Percentiles rank a stretch among this genome's conserved stretches.
These are phyloP conservation scores for Dunckerocampus dactyliophorus DNA, from an alignment of 2,113 vertebrate species.

Conservation along the genomic window DNA sequence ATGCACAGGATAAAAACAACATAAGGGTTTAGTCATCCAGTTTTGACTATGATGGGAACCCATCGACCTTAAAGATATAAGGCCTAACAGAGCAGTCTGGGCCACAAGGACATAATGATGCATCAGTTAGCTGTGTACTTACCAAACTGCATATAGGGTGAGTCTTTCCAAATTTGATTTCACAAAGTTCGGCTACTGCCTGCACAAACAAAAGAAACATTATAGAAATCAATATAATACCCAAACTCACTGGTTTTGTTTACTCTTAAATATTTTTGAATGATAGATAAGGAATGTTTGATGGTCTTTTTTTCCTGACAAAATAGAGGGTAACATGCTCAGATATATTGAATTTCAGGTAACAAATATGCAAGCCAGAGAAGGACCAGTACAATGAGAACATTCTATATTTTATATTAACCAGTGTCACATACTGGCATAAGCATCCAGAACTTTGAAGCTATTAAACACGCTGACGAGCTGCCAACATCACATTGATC, in stretches of 20 bases:
- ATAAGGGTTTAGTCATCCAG: not conserved
- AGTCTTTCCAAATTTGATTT: conserved; percentile 97
- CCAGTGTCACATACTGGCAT: not conserved
- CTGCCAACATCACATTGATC: conserved; percentile 1
- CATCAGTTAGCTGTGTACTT: conserved; percentile 56
- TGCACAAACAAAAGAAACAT: conserved; percentile 57
- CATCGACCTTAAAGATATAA: conserved; percentile 1
- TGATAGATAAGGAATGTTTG: not conserved
- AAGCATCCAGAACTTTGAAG: not conserved
- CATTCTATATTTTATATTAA: not conserved
- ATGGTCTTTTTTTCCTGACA: too few relatives aligned
- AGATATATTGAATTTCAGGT: not conserved
- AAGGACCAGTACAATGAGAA: not conserved
- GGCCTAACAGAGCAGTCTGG: not conserved
- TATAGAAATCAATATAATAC: conserved; percentile 5
- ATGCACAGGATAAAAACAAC: conserved; percentile 5
- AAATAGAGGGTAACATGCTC: not conserved
- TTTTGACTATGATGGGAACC: not conserved
- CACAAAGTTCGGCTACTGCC: conserved; percentile 96
- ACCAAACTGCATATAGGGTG: conserved; percentile 95
- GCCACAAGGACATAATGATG: not conserved
- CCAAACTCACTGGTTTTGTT: not conserved
- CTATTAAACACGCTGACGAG: conserved; percentile 1
- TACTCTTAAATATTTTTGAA: not conserved
- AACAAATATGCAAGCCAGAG: not conserved